Percentiles rank a stretch among this genome's conserved stretches.
Evolutionary conservation across 2,888 invertebrate genomes (phyloP).

Genomic region (Philonicus albiceps): DNA sequence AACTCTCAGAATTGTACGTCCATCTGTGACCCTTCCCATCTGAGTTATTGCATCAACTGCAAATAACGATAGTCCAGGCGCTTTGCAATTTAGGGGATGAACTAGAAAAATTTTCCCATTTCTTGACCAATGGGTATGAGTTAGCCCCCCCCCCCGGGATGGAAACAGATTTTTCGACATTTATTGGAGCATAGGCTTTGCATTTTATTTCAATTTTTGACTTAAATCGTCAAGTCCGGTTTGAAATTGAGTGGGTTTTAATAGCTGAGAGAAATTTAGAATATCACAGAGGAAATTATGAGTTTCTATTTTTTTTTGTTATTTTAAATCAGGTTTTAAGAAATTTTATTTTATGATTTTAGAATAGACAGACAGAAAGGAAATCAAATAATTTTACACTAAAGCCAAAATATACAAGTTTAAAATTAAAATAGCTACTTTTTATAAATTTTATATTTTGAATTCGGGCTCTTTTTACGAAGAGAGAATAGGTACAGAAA

Average conservation of each 20-base stretch:
- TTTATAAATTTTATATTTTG: too few relatives aligned
- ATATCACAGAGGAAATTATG: neutral
- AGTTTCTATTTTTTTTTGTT: neutral
- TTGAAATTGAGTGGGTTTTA: neutral
- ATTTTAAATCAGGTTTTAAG: too few relatives aligned
- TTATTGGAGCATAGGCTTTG: neutral
- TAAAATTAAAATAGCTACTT: too few relatives aligned
- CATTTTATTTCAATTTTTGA: neutral
- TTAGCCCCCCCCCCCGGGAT: neutral
- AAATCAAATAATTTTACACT: too few relatives aligned
- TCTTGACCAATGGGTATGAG: neutral
- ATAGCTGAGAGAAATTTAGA: neutral
- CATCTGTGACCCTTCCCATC: slow-evolving; percentile 21
- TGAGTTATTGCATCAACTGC: slow-evolving; percentile 28
- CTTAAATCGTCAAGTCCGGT: neutral
- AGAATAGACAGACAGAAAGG: too few relatives aligned
- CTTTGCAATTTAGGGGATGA: neutral
- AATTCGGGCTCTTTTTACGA: too few relatives aligned
- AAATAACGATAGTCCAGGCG: neutral
- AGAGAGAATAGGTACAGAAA: too few relatives aligned
- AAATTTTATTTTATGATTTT: too few relatives aligned
- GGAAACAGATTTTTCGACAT: neutral
- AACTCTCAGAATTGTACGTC: slow-evolving; percentile 13
- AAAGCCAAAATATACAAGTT: too few relatives aligned
- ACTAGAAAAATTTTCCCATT: neutral